These are phyloP conservation scores for Cryptophagus acutangulus DNA, from an alignment of 2,888 invertebrate genomes.

Conservation along the genomic window DNA sequence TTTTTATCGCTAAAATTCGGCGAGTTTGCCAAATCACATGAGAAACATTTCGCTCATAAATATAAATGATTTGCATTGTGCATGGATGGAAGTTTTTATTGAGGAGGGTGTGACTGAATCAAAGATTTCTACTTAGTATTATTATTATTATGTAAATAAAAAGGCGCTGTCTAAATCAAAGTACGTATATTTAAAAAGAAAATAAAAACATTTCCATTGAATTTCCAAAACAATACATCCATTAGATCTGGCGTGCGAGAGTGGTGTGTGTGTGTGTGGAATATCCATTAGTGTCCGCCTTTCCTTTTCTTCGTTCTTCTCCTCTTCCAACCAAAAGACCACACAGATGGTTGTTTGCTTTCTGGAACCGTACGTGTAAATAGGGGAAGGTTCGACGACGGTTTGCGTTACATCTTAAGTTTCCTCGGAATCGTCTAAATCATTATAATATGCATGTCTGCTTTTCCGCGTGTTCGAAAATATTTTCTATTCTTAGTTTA, in stretches of 20 bases:
- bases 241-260: slow-evolving; percentile 16
- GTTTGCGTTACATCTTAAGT: slow-evolving; percentile 8
- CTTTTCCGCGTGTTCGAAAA: slow-evolving; percentile 5
- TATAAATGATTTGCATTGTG: no score
- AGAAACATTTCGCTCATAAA: no score
- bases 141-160: slow-evolving; percentile 16
- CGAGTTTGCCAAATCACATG: no score
- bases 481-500: slow-evolving; percentile 5
- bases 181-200: no score
- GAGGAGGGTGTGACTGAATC: no score
- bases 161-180: no score
- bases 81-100: no score
- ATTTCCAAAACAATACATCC: slow-evolving; percentile 19
- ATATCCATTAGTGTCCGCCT: slow-evolving; percentile 21
- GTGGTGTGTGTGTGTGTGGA: slow-evolving; percentile 15
- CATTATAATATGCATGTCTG: slow-evolving; percentile 1
- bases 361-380: no score
- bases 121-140: no score
- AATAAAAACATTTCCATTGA: slow-evolving; percentile 10
- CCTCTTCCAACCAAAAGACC: slow-evolving; percentile 19
- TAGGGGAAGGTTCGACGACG: no score
- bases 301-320: neutral
- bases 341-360: slow-evolving; percentile 24
- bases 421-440: slow-evolving; percentile 1
- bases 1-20: no score